These are phyloP conservation scores for Solenopsis fugax DNA, from an alignment of 1,140 invertebrate genomes.

Conservation along the genomic window DNA sequence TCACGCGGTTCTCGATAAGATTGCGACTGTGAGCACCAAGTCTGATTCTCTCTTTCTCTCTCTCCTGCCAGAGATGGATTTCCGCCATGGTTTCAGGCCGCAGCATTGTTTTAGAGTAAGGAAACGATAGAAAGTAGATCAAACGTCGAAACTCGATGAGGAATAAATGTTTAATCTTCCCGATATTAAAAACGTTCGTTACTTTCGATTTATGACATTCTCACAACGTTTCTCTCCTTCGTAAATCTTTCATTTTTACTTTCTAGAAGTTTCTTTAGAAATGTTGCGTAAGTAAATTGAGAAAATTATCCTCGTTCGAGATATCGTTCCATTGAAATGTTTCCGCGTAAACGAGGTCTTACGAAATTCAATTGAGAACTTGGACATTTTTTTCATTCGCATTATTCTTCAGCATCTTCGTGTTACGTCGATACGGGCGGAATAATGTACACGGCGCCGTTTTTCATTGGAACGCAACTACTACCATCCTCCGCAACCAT, in stretches of 20 bases:
- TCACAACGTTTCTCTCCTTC: background rate
- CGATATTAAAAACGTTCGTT: background rate
- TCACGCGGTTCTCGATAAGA: conserved; percentile 26
- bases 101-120: background rate
- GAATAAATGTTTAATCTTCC: background rate
- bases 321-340: background rate
- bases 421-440: background rate
- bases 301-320: background rate
- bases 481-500: conserved; percentile 4
- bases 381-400: background rate
- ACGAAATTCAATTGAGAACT: conserved; percentile 22
- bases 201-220: background rate
- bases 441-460: conserved; percentile 23
- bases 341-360: background rate
- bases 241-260: background rate
- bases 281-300: background rate
- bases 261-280: background rate
- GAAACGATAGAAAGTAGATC: background rate
- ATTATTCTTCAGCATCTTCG: background rate
- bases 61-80: background rate
- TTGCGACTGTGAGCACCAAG: conserved; percentile 4
- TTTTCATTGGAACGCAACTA: conserved; percentile 33
- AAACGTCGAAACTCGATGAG: conserved; percentile 27
- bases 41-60: background rate
- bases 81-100: background rate